phyloP scores from a whole-genome alignment of 2,888 invertebrate species.

The Pseudococcus viburni region DNA sequence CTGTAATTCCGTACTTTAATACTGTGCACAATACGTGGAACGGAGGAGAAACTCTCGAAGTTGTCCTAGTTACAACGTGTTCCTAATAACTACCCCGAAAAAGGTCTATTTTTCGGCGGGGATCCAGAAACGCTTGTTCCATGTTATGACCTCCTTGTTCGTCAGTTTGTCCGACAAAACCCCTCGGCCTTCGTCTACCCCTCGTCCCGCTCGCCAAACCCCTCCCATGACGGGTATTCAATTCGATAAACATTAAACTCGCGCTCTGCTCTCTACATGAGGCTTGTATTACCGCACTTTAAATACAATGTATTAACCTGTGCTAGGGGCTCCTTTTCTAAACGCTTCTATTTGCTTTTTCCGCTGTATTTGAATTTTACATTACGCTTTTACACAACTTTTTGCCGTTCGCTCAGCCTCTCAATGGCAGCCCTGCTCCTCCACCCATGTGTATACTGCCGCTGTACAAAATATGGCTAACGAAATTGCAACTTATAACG shows the following conservation, averaged over 20 bases:
- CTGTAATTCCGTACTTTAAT: background rate
- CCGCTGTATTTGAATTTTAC: constrained; percentile 54
- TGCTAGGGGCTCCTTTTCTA: constrained; percentile 53
- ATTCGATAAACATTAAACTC: constrained; percentile 58
- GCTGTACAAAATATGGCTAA: background rate
- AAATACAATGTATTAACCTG: constrained; percentile 55
- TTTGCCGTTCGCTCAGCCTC: background rate
- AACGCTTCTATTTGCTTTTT: constrained; percentile 54
- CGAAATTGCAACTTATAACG: constrained; percentile 37
- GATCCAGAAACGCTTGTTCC: constrained; percentile 67
- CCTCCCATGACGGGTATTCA: constrained; percentile 54
- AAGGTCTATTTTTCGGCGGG: constrained; percentile 68
- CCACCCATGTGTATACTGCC: background rate
- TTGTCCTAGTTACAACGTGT: constrained; percentile 65
- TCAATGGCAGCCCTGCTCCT: background rate
- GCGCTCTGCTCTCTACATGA: constrained; percentile 45
- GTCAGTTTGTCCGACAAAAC: constrained; percentile 67
- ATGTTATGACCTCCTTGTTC: constrained; percentile 68
- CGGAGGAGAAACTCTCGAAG: constrained; percentile 47
- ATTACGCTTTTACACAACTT: constrained; percentile 47
- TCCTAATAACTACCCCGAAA: constrained; percentile 67
- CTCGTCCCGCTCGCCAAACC: constrained; percentile 9
- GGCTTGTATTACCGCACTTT: constrained; percentile 53
- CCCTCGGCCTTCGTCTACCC: constrained; percentile 44
- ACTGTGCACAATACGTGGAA: background rate